Percentiles rank a stretch among this genome's conserved stretches.
Evolutionary conservation across 1,140 invertebrate genomes (phyloP).

Genomic region (Xylocopa sonorina): DNA sequence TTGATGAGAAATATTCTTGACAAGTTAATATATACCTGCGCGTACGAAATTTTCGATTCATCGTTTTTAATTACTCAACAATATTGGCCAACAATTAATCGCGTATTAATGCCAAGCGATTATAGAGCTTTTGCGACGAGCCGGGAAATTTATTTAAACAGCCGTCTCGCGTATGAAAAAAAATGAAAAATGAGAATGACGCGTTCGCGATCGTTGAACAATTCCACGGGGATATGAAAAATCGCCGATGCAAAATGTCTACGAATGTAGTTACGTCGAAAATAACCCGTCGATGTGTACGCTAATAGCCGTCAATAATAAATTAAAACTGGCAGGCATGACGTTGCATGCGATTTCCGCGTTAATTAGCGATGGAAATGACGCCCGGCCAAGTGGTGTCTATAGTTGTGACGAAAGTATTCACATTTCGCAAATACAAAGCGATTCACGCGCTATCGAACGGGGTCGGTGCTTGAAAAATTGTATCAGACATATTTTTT

Average conservation of each 20-base stretch:
- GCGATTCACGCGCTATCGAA: background rate
- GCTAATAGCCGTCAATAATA: constrained; percentile 27
- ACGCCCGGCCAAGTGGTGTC: background rate
- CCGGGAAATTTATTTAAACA: background rate
- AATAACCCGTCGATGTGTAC: background rate
- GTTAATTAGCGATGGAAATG: constrained; percentile 29
- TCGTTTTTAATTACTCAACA: background rate
- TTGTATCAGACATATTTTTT: background rate
- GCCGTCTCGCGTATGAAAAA: too few species aligned
- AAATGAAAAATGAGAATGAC: too few species aligned
- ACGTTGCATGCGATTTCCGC: constrained; percentile 10
- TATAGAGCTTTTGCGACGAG: background rate
- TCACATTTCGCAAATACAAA: background rate
- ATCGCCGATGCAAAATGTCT: background rate
- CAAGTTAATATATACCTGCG: background rate
- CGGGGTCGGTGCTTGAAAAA: background rate
- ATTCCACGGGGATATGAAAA: background rate
- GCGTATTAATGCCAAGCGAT: background rate
- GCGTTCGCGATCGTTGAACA: background rate
- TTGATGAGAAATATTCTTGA: background rate
- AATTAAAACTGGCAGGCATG: constrained; percentile 27
- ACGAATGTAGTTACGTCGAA: background rate
- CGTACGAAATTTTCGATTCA: background rate
- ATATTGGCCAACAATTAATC: background rate
- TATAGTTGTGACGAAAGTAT: constrained; percentile 8